A percentile compares a stretch with the other conserved stretches of the same genome.
Conservation (phyloP, 30 jellyfish, hydroid and myxozoan species). For the Sanderia malayensis region DNA sequence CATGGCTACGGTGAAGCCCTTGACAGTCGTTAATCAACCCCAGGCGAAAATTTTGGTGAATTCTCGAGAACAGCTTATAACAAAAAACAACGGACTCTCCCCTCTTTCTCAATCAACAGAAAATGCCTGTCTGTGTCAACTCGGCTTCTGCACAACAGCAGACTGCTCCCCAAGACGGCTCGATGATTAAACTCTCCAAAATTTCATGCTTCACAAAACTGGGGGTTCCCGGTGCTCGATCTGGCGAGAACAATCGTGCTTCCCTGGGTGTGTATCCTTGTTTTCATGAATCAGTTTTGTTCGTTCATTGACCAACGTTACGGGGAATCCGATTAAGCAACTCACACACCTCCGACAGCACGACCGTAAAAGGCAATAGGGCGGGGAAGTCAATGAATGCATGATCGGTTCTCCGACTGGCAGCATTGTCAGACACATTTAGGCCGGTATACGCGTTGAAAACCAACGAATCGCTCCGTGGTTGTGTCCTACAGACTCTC, state of each 20-base stretch:
- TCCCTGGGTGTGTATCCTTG: slow-evolving; percentile 63
- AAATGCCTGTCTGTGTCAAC: too few species aligned
- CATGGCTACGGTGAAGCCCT: slow-evolving; percentile 5
- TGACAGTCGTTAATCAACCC: slow-evolving; percentile 1
- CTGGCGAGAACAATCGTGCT: slow-evolving; percentile 39
- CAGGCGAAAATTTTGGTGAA: not conserved
- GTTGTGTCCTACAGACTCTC: not conserved
- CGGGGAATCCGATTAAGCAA: slow-evolving; percentile 37
- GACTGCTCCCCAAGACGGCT: slow-evolving; percentile 31
- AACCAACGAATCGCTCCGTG: not conserved
- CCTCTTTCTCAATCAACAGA: too few species aligned
- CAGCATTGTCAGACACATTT: not conserved
- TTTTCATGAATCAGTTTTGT: slow-evolving; percentile 46
- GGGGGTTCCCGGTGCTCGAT: slow-evolving; percentile 39
- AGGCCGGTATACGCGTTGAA: not conserved
- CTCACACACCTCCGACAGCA: slow-evolving; percentile 54
- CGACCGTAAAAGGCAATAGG: slow-evolving; percentile 68
- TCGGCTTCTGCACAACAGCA: too few species aligned
- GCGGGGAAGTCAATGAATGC: slow-evolving; percentile 28
- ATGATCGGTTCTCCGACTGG: not conserved
- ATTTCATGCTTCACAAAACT: slow-evolving; percentile 9
- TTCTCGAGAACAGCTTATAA: slow-evolving; percentile 16
- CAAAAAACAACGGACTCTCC: too few species aligned
- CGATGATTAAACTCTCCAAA: not conserved
- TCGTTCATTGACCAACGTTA: slow-evolving; percentile 19